A percentile compares a stretch with the other conserved stretches of the same genome.
These are phyloP conservation scores for Pristis pectinata DNA, from an alignment of 2,797 vertebrate genomes.

Conservation along the genomic window DNA sequence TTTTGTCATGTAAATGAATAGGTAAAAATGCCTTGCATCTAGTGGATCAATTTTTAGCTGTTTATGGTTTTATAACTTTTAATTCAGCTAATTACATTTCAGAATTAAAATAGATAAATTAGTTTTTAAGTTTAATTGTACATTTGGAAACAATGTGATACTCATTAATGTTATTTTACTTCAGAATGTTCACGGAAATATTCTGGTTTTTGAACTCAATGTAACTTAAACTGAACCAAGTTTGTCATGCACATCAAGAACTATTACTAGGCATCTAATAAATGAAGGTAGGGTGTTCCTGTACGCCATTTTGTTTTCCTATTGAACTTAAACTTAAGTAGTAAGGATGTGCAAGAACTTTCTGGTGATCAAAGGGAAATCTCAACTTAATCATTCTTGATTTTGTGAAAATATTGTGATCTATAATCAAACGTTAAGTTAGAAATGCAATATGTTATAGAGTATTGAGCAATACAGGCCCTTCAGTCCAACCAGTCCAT, in stretches of 20 bases:
- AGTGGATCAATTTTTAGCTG: neutral
- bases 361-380: neutral
- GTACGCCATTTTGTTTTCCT: neutral
- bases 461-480: too few species aligned
- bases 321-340: neutral
- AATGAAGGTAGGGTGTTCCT: neutral
- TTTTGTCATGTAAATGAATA: neutral
- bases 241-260: neutral
- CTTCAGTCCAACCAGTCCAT: too few species aligned
- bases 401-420: too few species aligned
- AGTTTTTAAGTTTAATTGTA: neutral
- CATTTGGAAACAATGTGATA: neutral
- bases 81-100: neutral
- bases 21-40: neutral
- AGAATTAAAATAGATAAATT: neutral
- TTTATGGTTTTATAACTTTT: neutral
- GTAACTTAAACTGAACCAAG: neutral
- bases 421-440: too few species aligned
- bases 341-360: neutral
- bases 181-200: neutral
- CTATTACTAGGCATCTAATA: neutral
- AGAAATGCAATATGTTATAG: too few species aligned
- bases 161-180: neutral
- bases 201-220: neutral
- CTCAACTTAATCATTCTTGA: neutral